Evolutionary conservation across 2,888 invertebrate genomes (phyloP).

Genomic region (Bombyx huttoni): DNA sequence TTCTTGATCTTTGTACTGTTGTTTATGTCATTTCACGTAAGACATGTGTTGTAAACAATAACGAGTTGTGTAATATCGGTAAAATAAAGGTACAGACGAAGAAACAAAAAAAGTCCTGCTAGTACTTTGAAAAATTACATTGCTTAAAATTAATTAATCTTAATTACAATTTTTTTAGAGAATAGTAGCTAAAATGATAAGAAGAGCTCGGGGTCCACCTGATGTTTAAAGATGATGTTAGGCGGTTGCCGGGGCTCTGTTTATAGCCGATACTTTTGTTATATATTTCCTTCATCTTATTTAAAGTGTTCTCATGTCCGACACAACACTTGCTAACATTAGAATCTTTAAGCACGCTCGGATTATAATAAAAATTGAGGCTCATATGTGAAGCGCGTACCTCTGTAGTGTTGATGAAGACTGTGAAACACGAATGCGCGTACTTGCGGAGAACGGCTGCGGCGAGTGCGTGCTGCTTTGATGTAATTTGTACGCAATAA

Average conservation of each 20-base stretch:
- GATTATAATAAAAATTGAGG: neutral
- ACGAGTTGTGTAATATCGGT: neutral
- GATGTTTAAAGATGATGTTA: too few relatives aligned
- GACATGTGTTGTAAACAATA: neutral
- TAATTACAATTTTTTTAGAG: too few relatives aligned
- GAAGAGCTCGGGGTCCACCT: too few relatives aligned
- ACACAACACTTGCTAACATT: neutral
- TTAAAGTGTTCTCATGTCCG: neutral
- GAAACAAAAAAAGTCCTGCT: too few relatives aligned
- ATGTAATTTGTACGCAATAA: constrained; percentile 21
- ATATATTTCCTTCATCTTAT: neutral
- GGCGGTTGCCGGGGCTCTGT: too few relatives aligned
- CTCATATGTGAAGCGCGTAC: constrained; percentile 33
- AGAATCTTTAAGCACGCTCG: neutral
- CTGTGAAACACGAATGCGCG: constrained; percentile 15
- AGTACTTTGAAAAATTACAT: too few relatives aligned
- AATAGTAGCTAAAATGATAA: too few relatives aligned
- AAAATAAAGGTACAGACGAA: neutral
- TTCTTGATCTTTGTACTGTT: constrained; percentile 11
- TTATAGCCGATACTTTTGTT: too few relatives aligned
- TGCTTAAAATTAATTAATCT: too few relatives aligned
- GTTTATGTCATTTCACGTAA: constrained; percentile 11
- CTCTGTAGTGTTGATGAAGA: constrained; percentile 31
- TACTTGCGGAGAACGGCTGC: constrained; percentile 11
- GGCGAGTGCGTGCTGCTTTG: constrained; percentile 14